phyloP scores from a whole-genome alignment of 2,113 vertebrate species.

The Spea bombifrons region DNA sequence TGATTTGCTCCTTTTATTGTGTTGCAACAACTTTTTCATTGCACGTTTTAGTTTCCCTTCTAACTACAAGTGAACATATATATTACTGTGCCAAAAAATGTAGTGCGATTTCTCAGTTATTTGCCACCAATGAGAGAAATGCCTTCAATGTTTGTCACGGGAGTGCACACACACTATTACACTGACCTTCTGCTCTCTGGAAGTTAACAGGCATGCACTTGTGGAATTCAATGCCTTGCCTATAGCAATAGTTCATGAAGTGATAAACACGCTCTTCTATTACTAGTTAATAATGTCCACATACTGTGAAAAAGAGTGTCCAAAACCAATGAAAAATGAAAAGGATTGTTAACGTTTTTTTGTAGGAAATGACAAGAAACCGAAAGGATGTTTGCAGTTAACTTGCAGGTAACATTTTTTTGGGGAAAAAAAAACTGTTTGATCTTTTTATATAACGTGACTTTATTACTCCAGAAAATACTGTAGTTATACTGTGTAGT shows the following conservation, averaged over 20 bases:
- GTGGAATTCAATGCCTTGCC: slow-evolving; percentile 60
- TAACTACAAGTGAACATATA: slow-evolving; percentile 52
- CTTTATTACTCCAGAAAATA: no score
- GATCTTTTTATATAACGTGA: no score
- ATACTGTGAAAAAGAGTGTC: background rate
- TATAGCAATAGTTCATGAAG: slow-evolving; percentile 52
- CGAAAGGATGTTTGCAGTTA: no score
- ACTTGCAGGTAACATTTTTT: no score
- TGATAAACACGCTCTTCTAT: slow-evolving; percentile 51
- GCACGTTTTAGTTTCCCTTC: slow-evolving; percentile 48
- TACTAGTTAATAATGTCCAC: background rate
- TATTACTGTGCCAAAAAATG: slow-evolving; percentile 61
- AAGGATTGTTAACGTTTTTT: no score
- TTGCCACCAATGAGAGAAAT: slow-evolving; percentile 71
- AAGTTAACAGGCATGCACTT: slow-evolving; percentile 54
- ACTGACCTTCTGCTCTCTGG: slow-evolving; percentile 48
- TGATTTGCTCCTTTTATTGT: slow-evolving; percentile 18
- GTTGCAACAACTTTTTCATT: slow-evolving; percentile 32
- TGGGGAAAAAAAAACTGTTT: no score
- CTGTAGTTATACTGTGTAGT: no score
- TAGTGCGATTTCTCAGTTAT: slow-evolving; percentile 68
- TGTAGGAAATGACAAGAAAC: no score
- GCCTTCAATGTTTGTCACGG: slow-evolving; percentile 58
- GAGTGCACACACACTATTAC: slow-evolving; percentile 55
- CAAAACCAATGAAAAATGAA: no score